Conservation (phyloP, 2,113 vertebrate genomes). For the Erythrocebus patas region DNA sequence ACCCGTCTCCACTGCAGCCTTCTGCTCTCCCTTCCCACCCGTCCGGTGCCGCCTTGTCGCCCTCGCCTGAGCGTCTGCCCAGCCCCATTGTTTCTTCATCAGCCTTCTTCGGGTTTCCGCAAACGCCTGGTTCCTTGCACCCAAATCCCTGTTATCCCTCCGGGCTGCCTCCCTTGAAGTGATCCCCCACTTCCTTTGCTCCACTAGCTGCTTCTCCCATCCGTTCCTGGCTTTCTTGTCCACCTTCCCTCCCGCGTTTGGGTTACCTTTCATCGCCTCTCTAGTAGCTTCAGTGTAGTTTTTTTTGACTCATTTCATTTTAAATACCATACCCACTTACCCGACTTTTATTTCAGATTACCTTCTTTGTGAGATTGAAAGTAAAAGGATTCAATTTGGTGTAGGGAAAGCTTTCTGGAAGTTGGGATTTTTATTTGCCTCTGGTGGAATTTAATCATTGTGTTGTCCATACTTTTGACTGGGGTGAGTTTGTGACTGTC, state of each 20-base stretch:
- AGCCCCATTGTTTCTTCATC: conserved; percentile 53
- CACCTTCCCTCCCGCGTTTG: neutral
- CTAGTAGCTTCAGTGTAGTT: neutral
- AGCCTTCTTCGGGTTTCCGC: neutral
- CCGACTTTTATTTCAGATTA: neutral
- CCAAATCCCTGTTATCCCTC: neutral
- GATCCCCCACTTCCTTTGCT: neutral
- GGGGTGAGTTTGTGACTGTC: neutral
- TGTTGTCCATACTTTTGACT: neutral
- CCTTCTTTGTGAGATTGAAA: conserved; percentile 3
- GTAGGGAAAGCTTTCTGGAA: neutral
- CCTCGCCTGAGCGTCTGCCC: neutral
- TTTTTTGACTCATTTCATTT: neutral
- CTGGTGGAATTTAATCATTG: neutral
- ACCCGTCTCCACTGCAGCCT: neutral
- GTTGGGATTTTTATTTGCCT: conserved; percentile 21
- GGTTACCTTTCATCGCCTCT: neutral
- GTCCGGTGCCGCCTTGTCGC: neutral
- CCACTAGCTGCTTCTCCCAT: neutral
- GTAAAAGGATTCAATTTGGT: neutral
- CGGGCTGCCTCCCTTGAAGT: neutral
- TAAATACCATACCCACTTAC: neutral
- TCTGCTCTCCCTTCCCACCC: neutral
- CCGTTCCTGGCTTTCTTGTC: neutral
- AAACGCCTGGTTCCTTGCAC: neutral